Evolutionary conservation across 2,888 invertebrate species (phyloP), one percentile per base, ranked within the genome.

Genomic region (Drosophila nr. fundita): DNA sequence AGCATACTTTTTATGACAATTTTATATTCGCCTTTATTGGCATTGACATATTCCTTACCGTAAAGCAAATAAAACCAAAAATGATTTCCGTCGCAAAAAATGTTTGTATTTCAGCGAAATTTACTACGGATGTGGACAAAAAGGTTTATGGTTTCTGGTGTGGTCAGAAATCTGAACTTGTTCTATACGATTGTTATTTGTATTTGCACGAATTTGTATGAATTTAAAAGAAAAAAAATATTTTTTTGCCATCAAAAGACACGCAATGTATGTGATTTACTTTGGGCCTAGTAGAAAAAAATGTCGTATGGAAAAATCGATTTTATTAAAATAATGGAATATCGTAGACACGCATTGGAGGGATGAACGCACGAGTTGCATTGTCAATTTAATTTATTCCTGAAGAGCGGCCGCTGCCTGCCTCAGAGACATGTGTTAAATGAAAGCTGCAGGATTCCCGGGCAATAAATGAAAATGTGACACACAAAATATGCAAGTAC

Each of bases 31-130:
- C 69, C 69, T 82, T 82, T 84, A 82, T 82, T 84, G 80, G 68
- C 85, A 67, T 76, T 82, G 85, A 84, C 82, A 82, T 82, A 76
- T 82, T 84, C 60, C 82, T 76, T 84, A 82, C 73, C 85, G 76
- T 49, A n/a, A 48, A 42, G 53, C 68, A 63, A 84, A 78, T 78
- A 84, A 82, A 82, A 65, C 63, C 82, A 65, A 74, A 84, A 84
- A 78, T 70, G 58, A 82, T 84, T 82, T 84, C 79, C 75, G 72
- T 57, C 45, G 60, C 82, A 57, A 61, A 62, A 65, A 77, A 60
- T 57, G 27, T 62, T 60, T 66, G 48, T 67, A 24, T 55, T 30
- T n/a, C 62, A 55, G 45, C 48, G 32, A 48, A 61, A 50, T 65
- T 54, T 27, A 36, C 36, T 5, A 50, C 72, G 78, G 78, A 65